Percentiles rank a stretch among this genome's conserved stretches.
These are phyloP conservation scores for Emydura subglobosa DNA, from an alignment of 2,113 vertebrate genomes.

Conservation along the genomic window DNA sequence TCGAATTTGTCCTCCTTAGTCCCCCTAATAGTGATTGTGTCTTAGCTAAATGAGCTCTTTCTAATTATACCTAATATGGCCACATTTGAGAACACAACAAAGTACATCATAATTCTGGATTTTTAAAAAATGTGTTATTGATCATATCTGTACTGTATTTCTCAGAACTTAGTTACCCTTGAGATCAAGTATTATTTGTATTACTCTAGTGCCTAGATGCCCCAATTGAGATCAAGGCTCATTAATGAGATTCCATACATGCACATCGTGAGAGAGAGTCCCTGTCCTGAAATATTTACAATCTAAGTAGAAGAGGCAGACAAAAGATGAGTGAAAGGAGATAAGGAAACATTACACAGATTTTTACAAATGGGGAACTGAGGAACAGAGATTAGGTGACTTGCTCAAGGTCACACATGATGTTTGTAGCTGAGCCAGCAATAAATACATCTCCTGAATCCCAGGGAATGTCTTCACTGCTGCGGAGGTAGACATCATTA, in stretches of 20 bases:
- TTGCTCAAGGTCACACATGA: not conserved
- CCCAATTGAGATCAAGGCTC: not conserved
- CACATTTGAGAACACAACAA: not conserved
- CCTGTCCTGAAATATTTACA: not conserved
- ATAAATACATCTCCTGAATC: not conserved
- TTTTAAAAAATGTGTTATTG: not conserved
- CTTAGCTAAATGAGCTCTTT: not conserved
- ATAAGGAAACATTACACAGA: accelerated
- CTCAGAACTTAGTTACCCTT: not conserved
- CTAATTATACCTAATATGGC: not conserved
- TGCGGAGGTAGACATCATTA: too few relatives aligned
- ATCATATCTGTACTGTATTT: not conserved
- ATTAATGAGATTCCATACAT: not conserved
- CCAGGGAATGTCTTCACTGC: too few relatives aligned
- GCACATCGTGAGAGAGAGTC: not conserved
- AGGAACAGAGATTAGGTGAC: not conserved
- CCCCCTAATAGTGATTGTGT: not conserved
- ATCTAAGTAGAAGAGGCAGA: not conserved
- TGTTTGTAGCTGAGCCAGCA: not conserved
- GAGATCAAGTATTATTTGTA: accelerated
- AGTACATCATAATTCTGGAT: not conserved
- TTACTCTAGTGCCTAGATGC: not conserved
- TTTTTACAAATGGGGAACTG: not conserved
- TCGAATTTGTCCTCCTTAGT: not conserved
- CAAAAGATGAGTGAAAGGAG: not conserved